Percentiles rank a stretch among this genome's conserved stretches.
Evolutionary conservation across 2,888 invertebrate genomes (phyloP).

Genomic region (Muscina levida): DNA sequence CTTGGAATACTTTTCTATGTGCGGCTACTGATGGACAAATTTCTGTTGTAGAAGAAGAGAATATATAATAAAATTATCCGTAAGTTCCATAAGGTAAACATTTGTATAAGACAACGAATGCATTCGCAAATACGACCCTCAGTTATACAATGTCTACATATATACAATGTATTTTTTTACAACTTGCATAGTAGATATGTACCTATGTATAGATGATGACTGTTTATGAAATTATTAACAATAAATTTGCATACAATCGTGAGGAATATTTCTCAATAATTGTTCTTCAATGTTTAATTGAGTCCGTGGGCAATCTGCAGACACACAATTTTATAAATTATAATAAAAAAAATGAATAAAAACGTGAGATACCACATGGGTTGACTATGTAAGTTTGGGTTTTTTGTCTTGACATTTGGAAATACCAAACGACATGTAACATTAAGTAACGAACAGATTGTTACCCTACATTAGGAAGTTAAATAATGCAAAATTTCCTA

Average conservation of each 20-base stretch:
- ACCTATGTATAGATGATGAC: too few relatives aligned
- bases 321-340: background rate
- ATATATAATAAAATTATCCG: too few relatives aligned
- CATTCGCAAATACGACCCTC: too few relatives aligned
- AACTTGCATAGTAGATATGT: too few relatives aligned
- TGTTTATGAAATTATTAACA: constrained; percentile 12
- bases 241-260: constrained; percentile 40
- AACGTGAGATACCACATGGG: constrained; percentile 23
- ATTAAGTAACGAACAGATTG: background rate
- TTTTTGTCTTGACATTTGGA: constrained; percentile 24
- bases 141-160: too few relatives aligned
- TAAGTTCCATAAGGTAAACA: too few relatives aligned
- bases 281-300: constrained; percentile 17
- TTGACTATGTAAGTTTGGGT: too few relatives aligned
- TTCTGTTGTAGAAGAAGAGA: too few relatives aligned
- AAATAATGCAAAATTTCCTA: background rate
- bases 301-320: constrained; percentile 21
- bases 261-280: constrained; percentile 30
- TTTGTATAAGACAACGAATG: too few relatives aligned
- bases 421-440: background rate
- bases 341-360: constrained; percentile 11
- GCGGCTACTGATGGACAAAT: too few relatives aligned
- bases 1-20: too few relatives aligned
- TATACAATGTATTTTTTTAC: too few relatives aligned
- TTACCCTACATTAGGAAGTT: background rate